Conservation (phyloP, 1,140 invertebrate species). For the Aphidius gifuensis region DNA sequence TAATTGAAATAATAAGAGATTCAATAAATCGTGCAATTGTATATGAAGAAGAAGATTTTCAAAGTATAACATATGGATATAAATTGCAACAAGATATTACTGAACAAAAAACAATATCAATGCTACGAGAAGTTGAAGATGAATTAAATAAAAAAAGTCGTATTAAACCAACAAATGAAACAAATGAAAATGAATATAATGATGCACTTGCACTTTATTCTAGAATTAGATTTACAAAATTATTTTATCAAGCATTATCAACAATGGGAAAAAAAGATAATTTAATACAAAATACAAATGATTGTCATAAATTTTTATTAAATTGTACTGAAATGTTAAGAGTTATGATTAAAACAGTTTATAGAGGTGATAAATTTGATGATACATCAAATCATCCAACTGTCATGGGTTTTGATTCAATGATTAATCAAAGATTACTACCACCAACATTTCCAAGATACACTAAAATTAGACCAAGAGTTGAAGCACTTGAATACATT, state of each 20-base stretch:
- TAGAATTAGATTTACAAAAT: conserved; percentile 80
- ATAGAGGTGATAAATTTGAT: conserved; percentile 71
- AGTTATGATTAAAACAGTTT: conserved; percentile 73
- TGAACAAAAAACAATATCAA: conserved; percentile 75
- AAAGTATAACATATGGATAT: conserved; percentile 90
- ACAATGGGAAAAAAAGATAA: conserved; percentile 64
- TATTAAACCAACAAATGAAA: conserved; percentile 56
- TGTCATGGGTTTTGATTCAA: conserved; percentile 88
- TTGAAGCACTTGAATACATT: conserved; percentile 82
- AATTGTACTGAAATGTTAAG: conserved; percentile 76
- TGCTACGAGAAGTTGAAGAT: conserved; percentile 90
- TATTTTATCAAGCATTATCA: conserved; percentile 78
- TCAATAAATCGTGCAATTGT: conserved; percentile 84
- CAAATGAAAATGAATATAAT: conserved; percentile 52
- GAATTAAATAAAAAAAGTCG: conserved; percentile 76
- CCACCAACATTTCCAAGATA: conserved; percentile 98
- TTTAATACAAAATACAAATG: conserved; percentile 56
- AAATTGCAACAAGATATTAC: conserved; percentile 79
- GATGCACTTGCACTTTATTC: conserved; percentile 69
- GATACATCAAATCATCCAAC: conserved; percentile 58
- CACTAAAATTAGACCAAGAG: conserved; percentile 84
- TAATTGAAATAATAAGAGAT: conserved; percentile 87
- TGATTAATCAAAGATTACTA: conserved; percentile 89
- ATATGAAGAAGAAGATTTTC: conserved; percentile 95
- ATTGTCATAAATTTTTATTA: conserved; percentile 66